These are phyloP conservation scores for Agrochola lota DNA, from an alignment of 2,888 invertebrate species.

Conservation along the genomic window DNA sequence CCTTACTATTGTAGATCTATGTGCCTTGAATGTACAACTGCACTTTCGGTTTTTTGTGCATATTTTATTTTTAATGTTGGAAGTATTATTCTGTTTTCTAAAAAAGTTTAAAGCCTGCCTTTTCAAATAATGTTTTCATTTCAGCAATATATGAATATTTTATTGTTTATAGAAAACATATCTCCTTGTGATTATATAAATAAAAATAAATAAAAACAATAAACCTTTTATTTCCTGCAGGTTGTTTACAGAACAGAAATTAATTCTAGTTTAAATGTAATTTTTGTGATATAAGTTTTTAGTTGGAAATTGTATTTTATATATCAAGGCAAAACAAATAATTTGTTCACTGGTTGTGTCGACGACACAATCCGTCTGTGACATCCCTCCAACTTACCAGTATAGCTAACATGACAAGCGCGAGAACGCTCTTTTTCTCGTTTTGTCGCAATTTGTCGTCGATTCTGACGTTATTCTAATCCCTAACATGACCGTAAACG, in stretches of 20 bases:
- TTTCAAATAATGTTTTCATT: background rate
- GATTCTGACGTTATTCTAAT: no score
- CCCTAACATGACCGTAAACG: no score
- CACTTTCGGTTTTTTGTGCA: background rate
- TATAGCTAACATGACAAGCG: no score
- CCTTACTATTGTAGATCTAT: background rate
- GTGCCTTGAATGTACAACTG: background rate
- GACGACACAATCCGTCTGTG: slow-evolving; percentile 25
- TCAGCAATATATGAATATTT: background rate
- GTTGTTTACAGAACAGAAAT: no score
- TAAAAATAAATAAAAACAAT: no score
- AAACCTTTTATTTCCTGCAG: no score
- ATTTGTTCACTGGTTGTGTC: slow-evolving; percentile 31
- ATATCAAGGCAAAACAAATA: slow-evolving; percentile 33
- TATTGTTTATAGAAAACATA: background rate
- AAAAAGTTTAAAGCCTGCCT: no score
- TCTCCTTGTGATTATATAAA: background rate
- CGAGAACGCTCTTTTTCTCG: no score
- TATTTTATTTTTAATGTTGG: background rate
- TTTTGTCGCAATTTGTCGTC: no score
- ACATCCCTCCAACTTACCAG: slow-evolving; percentile 19
- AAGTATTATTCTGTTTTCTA: background rate
- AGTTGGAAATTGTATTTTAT: no score
- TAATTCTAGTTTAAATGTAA: no score
- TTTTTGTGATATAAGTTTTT: no score